Evolutionary conservation across 2,888 invertebrate genomes (phyloP).

Genomic region (Silvanus unidentatus): DNA sequence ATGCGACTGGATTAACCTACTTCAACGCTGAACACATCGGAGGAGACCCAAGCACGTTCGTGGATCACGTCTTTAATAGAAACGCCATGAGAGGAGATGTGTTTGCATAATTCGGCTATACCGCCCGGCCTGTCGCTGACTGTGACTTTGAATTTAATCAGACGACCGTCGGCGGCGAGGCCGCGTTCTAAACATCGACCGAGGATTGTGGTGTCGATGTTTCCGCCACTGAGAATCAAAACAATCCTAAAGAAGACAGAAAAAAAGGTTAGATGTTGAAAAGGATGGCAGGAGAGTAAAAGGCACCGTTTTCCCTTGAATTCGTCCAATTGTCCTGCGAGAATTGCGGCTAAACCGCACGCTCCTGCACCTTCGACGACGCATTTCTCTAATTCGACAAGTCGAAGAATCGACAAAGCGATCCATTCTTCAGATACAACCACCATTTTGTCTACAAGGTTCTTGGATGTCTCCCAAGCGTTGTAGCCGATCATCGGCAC

Average conservation of each 20-base stretch:
- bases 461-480: conserved; percentile 57
- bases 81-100: conserved; percentile 71
- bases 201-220: conserved; percentile 86
- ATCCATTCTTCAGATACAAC: conserved; percentile 61
- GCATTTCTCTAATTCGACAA: conserved; percentile 62
- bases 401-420: conserved; percentile 56
- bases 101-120: conserved; percentile 74
- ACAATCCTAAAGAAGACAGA: too few species aligned
- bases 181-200: conserved; percentile 85
- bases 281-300: too few species aligned
- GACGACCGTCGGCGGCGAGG: conserved; percentile 76
- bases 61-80: conserved; percentile 94
- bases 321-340: conserved; percentile 59
- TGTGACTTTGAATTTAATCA: conserved; percentile 69
- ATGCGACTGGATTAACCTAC: conserved; percentile 39
- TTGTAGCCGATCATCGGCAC: conserved; percentile 65
- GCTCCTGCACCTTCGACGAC: conserved; percentile 72
- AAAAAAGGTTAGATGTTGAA: conserved; percentile 32
- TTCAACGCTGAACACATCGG: conserved; percentile 79
- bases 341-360: conserved; percentile 60
- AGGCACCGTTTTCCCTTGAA: conserved; percentile 64
- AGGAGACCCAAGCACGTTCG: conserved; percentile 88
- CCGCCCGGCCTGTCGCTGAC: conserved; percentile 85
- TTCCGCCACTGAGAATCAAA: conserved; percentile 78
- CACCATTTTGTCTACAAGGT: conserved; percentile 63